Percentiles rank a stretch among this genome's conserved stretches.
Conservation (phyloP, 1,140 invertebrate species). For the Drusus annulatus region DNA sequence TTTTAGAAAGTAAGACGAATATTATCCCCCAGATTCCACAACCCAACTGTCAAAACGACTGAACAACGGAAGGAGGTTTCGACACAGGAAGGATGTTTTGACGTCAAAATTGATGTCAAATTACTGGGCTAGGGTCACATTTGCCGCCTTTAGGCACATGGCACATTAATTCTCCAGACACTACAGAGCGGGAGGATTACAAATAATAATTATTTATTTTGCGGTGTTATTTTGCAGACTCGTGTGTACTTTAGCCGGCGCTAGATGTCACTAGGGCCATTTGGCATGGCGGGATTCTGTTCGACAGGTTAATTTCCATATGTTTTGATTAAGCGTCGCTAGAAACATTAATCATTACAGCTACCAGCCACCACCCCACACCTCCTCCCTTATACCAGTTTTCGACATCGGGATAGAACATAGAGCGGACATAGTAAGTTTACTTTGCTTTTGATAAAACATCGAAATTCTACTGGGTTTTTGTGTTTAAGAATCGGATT, state of each 20-base stretch:
- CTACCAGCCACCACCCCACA: background rate
- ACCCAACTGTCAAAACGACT: no score
- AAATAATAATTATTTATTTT: conserved; percentile 17
- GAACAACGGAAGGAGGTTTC: no score
- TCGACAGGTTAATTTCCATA: conserved; percentile 54
- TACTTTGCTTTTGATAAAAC: no score
- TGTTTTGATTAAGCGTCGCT: conserved; percentile 48
- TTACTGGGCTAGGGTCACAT: background rate
- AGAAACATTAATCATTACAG: conserved; percentile 16
- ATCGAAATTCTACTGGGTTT: no score
- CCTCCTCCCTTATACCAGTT: no score
- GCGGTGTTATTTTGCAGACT: conserved; percentile 9
- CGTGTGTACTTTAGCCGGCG: conserved; percentile 20
- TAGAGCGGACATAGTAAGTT: no score
- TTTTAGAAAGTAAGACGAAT: no score
- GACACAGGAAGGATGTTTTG: no score
- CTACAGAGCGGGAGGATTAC: conserved; percentile 12
- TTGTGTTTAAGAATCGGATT: no score
- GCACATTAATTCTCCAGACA: conserved; percentile 1
- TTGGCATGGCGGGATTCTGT: conserved; percentile 20
- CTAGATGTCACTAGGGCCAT: conserved; percentile 22
- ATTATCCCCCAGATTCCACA: no score
- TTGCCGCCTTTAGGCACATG: background rate
- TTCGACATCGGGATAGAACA: no score
- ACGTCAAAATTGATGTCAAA: background rate